Percentiles rank a stretch among this genome's conserved stretches.
These are phyloP conservation scores for Acridotheres tristis DNA, from an alignment of 2,797 vertebrate species.

Conservation along the genomic window DNA sequence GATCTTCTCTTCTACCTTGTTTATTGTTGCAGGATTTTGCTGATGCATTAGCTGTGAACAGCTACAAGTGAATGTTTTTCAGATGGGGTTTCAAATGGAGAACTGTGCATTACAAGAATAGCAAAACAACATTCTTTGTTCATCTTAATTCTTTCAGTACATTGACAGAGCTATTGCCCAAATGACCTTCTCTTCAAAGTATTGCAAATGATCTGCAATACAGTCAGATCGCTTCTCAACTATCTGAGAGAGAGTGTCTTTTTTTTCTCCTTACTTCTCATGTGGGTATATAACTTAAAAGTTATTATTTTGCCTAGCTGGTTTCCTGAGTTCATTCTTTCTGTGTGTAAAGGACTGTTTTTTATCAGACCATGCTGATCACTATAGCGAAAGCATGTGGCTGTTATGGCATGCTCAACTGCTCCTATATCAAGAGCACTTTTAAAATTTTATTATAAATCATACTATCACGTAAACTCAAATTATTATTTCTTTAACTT, in stretches of 20 bases:
- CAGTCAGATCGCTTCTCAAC: neutral
- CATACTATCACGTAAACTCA: neutral
- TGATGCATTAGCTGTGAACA: neutral
- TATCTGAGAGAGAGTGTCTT: neutral
- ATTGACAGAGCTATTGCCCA: neutral
- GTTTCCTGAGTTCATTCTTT: neutral
- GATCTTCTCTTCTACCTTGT: neutral
- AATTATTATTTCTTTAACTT: neutral
- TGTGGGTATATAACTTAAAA: neutral
- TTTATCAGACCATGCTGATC: neutral
- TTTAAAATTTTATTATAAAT: neutral
- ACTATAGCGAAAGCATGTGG: neutral
- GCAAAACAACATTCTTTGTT: neutral
- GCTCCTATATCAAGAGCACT: neutral
- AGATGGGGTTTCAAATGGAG: neutral
- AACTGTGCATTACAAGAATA: neutral
- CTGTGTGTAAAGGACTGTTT: neutral
- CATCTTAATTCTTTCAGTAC: neutral
- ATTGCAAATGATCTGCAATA: neutral
- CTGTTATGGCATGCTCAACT: neutral
- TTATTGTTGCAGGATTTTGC: neutral
- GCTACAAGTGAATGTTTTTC: neutral
- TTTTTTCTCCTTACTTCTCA: neutral
- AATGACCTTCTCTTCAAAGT: neutral
- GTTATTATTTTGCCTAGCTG: neutral